Conservation (phyloP, 2,888 invertebrate species). For the Meiosimyza decipiens region DNA sequence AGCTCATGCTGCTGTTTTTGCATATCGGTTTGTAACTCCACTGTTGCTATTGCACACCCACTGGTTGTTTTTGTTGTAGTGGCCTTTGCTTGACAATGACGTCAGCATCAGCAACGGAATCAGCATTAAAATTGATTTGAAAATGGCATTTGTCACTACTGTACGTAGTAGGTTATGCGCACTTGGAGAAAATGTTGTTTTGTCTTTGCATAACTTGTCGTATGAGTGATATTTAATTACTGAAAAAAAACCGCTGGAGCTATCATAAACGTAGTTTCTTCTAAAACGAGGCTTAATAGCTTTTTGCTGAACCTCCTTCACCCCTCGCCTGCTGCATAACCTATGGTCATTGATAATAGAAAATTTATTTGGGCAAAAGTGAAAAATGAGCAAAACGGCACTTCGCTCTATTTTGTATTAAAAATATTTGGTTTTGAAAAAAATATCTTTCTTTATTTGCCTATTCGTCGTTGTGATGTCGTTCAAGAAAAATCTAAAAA, state of each 20-base stretch:
- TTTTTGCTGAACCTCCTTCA: not conserved
- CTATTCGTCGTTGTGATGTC: no score
- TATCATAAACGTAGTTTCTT: no score
- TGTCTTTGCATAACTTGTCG: not conserved
- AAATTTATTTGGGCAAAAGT: not conserved
- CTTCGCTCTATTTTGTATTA: no score
- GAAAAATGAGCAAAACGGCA: not conserved
- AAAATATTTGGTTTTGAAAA: no score
- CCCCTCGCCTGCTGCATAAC: no score
- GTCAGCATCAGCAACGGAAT: slow-evolving; percentile 13
- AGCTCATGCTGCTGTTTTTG: not conserved
- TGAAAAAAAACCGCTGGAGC: no score
- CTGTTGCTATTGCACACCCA: not conserved
- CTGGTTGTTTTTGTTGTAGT: slow-evolving; percentile 7
- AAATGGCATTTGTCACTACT: slow-evolving; percentile 19
- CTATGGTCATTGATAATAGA: no score
- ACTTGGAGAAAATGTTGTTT: not conserved
- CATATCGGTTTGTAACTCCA: not conserved
- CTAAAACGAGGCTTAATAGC: no score
- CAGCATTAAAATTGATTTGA: slow-evolving; percentile 25
- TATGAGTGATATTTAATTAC: no score
- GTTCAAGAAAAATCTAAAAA: no score
- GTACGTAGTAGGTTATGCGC: not conserved
- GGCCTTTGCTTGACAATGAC: slow-evolving; percentile 33
- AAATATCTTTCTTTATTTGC: no score